Percentiles rank a stretch among this genome's conserved stretches.
Conservation (phyloP, 2,797 vertebrate genomes). For the Tapirus indicus region DNA sequence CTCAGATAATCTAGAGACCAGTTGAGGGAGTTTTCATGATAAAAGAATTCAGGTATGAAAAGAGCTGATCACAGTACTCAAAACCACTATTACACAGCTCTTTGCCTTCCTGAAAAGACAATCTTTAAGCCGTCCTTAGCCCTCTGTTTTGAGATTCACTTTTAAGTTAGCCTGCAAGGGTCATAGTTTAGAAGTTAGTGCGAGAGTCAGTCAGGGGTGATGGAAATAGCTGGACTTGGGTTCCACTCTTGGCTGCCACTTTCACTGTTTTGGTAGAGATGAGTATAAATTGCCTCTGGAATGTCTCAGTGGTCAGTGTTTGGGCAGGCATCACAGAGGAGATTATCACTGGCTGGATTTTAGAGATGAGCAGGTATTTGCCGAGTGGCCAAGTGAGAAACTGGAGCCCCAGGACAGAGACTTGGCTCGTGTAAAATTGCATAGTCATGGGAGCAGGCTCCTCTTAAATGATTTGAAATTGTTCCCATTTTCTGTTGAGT, state of each 20-base stretch:
- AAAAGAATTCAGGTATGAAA: background rate
- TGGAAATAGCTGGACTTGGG: background rate
- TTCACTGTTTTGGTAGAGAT: background rate
- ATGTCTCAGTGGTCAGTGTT: background rate
- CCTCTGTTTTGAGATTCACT: background rate
- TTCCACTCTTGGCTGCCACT: background rate
- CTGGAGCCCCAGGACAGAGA: background rate
- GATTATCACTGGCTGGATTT: background rate
- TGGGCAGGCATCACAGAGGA: background rate
- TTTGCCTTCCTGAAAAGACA: background rate
- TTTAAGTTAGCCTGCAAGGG: background rate
- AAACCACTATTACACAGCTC: background rate
- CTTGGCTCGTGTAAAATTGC: background rate
- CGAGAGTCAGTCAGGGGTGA: background rate
- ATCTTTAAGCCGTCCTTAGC: background rate
- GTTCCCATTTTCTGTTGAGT: background rate
- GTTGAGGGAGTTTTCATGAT: background rate
- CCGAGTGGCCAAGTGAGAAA: background rate
- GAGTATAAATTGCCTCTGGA: background rate
- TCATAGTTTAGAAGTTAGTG: background rate
- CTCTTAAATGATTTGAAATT: background rate
- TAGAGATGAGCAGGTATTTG: background rate
- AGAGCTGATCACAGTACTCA: background rate
- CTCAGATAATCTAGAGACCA: background rate
- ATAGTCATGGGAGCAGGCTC: background rate